Percentiles rank a stretch among this genome's conserved stretches.
Evolutionary conservation across 2,113 vertebrate species (phyloP).

Genomic region (Engraulis encrasicolus): DNA sequence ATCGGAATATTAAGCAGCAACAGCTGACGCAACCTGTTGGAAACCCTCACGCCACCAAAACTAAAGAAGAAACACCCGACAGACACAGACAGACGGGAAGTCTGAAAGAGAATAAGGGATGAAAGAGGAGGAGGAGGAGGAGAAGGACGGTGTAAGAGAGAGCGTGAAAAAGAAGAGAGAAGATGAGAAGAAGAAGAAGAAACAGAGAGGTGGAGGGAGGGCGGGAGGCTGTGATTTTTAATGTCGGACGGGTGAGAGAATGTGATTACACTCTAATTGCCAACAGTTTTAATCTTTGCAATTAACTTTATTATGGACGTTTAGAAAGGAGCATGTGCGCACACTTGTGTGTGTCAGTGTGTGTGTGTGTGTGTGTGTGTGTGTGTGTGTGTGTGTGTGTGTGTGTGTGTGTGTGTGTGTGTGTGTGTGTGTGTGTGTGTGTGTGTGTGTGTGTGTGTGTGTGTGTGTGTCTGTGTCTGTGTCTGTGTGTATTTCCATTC

Average conservation of each 20-base stretch:
- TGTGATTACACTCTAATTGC: constrained; percentile 68
- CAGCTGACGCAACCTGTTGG: constrained; percentile 74
- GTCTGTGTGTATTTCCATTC: no score
- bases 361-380: no score
- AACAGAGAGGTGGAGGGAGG: no score
- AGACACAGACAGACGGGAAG: not conserved
- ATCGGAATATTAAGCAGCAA: constrained; percentile 68
- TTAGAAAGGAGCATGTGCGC: constrained; percentile 73
- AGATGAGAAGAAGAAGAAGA: no score
- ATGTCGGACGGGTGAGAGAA: constrained; percentile 57
- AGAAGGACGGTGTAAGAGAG: not conserved
- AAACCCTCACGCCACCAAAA: constrained; percentile 66
- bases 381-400: no score
- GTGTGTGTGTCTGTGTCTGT: no score
- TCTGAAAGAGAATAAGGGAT: not conserved
- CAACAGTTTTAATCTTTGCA: constrained; percentile 79
- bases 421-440: no score
- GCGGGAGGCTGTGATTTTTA: no score
- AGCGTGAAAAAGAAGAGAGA: not conserved
- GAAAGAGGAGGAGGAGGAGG: no score
- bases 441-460: no score
- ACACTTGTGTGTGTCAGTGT: no score
- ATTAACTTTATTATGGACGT: constrained; percentile 77
- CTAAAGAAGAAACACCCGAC: not conserved
- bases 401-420: no score